phyloP scores from a whole-genome alignment of 2,797 vertebrate species.

The Gallinago stenura region DNA sequence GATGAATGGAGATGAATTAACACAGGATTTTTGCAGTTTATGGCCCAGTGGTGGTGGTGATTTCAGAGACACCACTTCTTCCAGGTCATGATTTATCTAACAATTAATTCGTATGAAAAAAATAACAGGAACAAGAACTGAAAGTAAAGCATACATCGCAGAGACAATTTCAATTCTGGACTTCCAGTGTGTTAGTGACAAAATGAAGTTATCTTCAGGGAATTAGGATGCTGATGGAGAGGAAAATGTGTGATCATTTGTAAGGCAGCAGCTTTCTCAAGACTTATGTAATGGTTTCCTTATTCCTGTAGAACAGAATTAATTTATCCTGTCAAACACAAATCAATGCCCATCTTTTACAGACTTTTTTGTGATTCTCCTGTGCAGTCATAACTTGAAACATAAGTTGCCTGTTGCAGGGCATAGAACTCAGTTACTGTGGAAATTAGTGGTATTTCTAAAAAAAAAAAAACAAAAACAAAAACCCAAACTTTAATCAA shows the following conservation, averaged over 20 bases:
- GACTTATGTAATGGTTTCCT: neutral
- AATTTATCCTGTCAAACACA: neutral
- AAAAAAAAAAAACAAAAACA: neutral
- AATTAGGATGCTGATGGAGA: slow-evolving; percentile 60
- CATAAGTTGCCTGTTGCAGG: neutral
- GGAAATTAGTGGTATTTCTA: neutral
- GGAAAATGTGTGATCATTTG: slow-evolving; percentile 52
- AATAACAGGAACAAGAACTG: neutral
- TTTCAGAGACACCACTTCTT: neutral
- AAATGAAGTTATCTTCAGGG: slow-evolving; percentile 37
- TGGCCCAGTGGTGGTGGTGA: neutral
- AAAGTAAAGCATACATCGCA: neutral
- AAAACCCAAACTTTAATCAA: neutral
- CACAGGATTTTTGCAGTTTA: neutral
- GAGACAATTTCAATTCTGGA: neutral
- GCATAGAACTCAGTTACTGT: neutral
- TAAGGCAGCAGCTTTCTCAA: slow-evolving; percentile 8
- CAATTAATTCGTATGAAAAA: neutral
- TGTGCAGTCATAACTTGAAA: neutral
- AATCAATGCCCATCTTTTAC: neutral
- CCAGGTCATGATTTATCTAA: neutral
- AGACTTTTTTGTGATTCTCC: neutral
- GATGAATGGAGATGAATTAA: neutral
- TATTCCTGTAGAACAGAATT: neutral
- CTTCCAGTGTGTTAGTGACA: neutral